Percentiles rank a stretch among this genome's conserved stretches.
phyloP scores from a whole-genome alignment of 1,140 invertebrate genomes.

The Tenebrio molitor region DNA sequence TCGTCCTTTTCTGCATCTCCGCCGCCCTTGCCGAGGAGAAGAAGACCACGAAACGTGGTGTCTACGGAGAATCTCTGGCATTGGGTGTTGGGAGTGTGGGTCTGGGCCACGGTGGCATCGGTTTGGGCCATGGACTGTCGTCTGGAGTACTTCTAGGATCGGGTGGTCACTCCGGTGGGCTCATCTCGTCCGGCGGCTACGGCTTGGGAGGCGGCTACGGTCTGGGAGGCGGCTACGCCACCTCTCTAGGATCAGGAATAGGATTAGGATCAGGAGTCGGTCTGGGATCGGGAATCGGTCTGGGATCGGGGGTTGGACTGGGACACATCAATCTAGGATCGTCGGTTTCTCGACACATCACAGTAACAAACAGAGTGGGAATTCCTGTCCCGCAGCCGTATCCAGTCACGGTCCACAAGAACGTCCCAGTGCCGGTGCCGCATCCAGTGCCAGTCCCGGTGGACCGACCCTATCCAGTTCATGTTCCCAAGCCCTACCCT shows the following conservation, averaged over 20 bases:
- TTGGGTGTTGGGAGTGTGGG: conserved; percentile 51
- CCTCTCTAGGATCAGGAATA: conserved; percentile 33
- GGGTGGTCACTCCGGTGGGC: background rate
- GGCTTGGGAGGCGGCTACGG: background rate
- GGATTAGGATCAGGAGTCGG: conserved; percentile 25
- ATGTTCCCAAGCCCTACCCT: conserved; percentile 69
- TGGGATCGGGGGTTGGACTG: conserved; percentile 28
- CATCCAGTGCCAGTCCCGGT: conserved; percentile 55
- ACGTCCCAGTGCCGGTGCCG: conserved; percentile 48
- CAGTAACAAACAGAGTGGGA: conserved; percentile 55
- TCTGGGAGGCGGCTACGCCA: conserved; percentile 18
- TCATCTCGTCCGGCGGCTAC: background rate
- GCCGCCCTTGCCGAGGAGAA: conserved; percentile 55
- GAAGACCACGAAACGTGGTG: conserved; percentile 60
- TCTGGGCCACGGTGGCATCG: conserved; percentile 38
- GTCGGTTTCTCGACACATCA: conserved; percentile 54
- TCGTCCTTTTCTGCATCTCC: conserved; percentile 50
- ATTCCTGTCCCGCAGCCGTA: conserved; percentile 45
- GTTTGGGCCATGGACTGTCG: conserved; percentile 15
- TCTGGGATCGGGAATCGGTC: conserved; percentile 9
- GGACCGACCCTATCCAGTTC: conserved; percentile 64
- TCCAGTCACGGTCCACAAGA: conserved; percentile 45
- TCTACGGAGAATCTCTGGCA: conserved; percentile 57
- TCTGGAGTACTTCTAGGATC: background rate
- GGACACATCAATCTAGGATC: conserved; percentile 53